Evolutionary conservation across 2,113 vertebrate species (phyloP).

Genomic region (Ochotona curzoniae): DNA sequence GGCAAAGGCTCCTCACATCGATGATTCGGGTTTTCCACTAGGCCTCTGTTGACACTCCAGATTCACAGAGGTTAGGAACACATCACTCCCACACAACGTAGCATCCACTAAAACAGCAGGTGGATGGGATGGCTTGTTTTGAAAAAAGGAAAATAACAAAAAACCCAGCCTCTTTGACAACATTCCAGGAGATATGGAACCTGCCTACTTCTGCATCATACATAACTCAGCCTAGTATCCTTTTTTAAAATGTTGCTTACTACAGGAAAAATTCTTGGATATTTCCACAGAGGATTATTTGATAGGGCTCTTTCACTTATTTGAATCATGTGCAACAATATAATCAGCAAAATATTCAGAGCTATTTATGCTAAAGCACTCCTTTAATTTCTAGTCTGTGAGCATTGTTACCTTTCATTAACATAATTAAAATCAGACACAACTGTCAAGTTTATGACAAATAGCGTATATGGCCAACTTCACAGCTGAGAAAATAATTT

Average conservation of each 20-base stretch:
- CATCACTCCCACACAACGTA: background rate
- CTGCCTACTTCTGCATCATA: background rate
- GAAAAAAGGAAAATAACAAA: background rate
- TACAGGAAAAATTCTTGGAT: background rate
- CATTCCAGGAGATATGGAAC: background rate
- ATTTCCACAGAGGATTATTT: slow-evolving; percentile 53
- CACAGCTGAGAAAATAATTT: slow-evolving; percentile 37
- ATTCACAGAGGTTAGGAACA: no score
- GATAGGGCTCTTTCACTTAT: slow-evolving; percentile 43
- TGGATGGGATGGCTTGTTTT: background rate
- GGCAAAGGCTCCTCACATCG: background rate
- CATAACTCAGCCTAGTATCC: slow-evolving; percentile 18
- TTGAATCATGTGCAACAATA: slow-evolving; percentile 45
- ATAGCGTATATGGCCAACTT: slow-evolving; percentile 56
- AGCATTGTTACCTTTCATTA: slow-evolving; percentile 53
- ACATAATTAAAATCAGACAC: slow-evolving; percentile 59
- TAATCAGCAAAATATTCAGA: slow-evolving; percentile 51
- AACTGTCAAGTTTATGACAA: slow-evolving; percentile 60
- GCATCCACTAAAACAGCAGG: background rate
- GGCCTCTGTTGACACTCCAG: background rate
- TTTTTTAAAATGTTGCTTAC: slow-evolving; percentile 37
- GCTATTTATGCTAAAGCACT: slow-evolving; percentile 30
- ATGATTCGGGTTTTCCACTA: background rate
- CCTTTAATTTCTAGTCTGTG: slow-evolving; percentile 44
- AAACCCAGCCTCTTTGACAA: background rate